Evolutionary conservation across 1,140 invertebrate genomes (phyloP).

Genomic region (Orius insidiosus): DNA sequence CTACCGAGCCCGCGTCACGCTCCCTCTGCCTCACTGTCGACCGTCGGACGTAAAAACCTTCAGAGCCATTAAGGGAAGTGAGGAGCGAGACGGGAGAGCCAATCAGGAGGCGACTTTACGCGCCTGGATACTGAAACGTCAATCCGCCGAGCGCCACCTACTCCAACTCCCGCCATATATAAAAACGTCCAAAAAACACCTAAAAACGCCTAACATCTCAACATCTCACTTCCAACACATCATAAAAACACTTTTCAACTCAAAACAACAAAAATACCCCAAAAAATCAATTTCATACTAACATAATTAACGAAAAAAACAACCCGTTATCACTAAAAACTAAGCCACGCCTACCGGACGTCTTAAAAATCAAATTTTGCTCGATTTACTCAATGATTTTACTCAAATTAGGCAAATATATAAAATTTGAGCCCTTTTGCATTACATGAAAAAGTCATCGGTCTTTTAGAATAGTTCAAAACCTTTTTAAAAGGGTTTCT

Average conservation of each 20-base stretch:
- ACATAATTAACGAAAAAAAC: neutral
- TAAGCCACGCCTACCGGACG: slow-evolving; percentile 8
- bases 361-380: neutral
- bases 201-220: slow-evolving; percentile 7
- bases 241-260: neutral
- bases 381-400: neutral
- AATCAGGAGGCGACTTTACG: slow-evolving; percentile 22
- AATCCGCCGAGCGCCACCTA: slow-evolving; percentile 16
- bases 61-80: slow-evolving; percentile 25
- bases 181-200: slow-evolving; percentile 19
- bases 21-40: slow-evolving; percentile 7
- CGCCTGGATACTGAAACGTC: slow-evolving; percentile 20
- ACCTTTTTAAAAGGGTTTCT: neutral
- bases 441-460: neutral
- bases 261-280: neutral
- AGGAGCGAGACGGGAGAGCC: slow-evolving; percentile 22
- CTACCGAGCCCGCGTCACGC: slow-evolving; percentile 7
- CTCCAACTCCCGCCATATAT: neutral
- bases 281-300: neutral
- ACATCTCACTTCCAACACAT: slow-evolving; percentile 7
- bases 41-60: slow-evolving; percentile 25
- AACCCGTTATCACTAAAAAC: neutral
- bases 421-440: neutral
- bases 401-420: neutral
- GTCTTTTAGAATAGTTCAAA: neutral